These are phyloP conservation scores for Actinernus sp. DNA, from an alignment of 92 coral and sea anemone genomes.

Conservation along the genomic window DNA sequence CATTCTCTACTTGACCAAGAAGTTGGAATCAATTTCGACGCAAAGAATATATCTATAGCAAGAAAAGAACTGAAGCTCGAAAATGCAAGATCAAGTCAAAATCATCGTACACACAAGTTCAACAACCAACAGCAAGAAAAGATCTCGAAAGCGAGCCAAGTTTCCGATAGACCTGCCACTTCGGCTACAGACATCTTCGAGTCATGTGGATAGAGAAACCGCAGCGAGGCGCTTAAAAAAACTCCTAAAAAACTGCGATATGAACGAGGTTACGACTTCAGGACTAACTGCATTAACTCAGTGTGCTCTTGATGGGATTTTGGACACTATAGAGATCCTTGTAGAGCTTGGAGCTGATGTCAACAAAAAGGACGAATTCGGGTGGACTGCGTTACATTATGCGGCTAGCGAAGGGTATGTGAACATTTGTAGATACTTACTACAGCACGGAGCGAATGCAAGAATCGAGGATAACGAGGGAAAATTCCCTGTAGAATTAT, in stretches of 20 bases:
- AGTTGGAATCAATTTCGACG: too few species aligned
- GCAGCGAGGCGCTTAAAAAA: not conserved
- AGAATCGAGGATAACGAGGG: not conserved
- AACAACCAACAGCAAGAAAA: not conserved
- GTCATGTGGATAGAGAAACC: not conserved
- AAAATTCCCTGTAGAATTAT: constrained; percentile 86
- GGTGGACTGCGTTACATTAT: constrained; percentile 22
- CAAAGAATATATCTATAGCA: too few species aligned
- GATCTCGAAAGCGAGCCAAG: constrained; percentile 17
- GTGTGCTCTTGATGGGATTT: not conserved
- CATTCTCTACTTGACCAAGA: too few species aligned
- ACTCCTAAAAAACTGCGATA: not conserved
- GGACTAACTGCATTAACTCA: not conserved
- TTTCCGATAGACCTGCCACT: not conserved
- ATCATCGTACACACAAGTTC: not conserved
- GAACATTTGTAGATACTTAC: constrained; percentile 2
- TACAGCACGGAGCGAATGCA: not conserved
- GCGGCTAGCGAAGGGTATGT: not conserved
- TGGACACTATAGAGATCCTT: not conserved
- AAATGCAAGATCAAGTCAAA: constrained; percentile 1
- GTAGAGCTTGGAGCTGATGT: not conserved
- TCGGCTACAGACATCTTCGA: not conserved
- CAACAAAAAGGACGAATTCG: not conserved
- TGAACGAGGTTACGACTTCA: constrained; percentile 34
- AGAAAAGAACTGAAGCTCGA: too few species aligned